These are phyloP conservation scores for Diploscapter pachys DNA, from an alignment of 1,140 invertebrate species.

Conservation along the genomic window DNA sequence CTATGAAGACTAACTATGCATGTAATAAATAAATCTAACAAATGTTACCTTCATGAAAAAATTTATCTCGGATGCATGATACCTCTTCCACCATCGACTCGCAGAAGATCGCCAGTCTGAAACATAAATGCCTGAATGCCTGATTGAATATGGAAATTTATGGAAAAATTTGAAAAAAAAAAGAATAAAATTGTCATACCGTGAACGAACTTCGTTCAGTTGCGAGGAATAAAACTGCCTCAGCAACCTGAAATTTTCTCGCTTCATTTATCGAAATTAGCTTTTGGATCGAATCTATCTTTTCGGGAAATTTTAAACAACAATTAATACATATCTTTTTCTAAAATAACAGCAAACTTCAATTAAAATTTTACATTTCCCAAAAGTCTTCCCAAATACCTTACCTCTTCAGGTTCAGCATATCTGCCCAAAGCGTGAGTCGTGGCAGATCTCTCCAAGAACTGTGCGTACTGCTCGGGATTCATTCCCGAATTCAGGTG, in stretches of 20 bases:
- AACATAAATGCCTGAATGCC: slow-evolving; percentile 20
- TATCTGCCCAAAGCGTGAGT: slow-evolving; percentile 65
- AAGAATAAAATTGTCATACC: not conserved
- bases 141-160: slow-evolving; percentile 28
- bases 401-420: slow-evolving; percentile 62
- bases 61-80: slow-evolving; percentile 58
- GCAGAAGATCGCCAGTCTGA: slow-evolving; percentile 60
- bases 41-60: not conserved
- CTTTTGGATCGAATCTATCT: no score
- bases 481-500: slow-evolving; percentile 73
- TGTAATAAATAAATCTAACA: no score
- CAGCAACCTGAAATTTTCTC: slow-evolving; percentile 60
- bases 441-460: slow-evolving; percentile 63
- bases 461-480: slow-evolving; percentile 70
- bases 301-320: no score
- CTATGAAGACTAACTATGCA: no score
- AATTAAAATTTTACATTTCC: no score
- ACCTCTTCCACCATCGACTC: slow-evolving; percentile 60
- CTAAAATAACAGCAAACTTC: no score
- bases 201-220: slow-evolving; percentile 63
- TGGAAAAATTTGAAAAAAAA: slow-evolving; percentile 3
- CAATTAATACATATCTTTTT: no score
- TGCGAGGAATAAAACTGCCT: slow-evolving; percentile 63
- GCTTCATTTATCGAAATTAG: no score
- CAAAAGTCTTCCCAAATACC: no score